Evolutionary conservation across 2,888 invertebrate species (phyloP), one percentile per base, ranked within the genome.

Genomic region (Lochmaea capreae): DNA sequence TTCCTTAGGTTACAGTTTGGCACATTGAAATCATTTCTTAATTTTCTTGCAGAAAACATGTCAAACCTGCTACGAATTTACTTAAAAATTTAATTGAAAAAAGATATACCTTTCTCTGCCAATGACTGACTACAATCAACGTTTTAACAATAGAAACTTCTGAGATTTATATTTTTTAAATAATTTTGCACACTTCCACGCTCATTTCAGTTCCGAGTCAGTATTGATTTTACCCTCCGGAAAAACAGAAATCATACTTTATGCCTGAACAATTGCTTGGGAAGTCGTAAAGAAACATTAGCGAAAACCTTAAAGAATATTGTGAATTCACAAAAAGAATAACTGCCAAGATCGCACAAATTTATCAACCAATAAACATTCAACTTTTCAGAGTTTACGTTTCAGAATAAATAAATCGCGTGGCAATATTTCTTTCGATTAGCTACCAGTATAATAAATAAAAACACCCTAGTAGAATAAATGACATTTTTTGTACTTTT

Each of bases 311-410:
- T 54, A 14, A 59, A 59, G 26, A 59, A 22, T 59, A 59, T 33
- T 59, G 5, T 11, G 59, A 59, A 59, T 33, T n/a, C 26, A 59
- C 33, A 59, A 59, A 59, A 59, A 59, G 26, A 59, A 59, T 59
- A 33, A 59, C 18, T 54, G 59, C 26, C 11, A 33, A 33, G 59
- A 10, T 33, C 33, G 14, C 59, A 33, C 8, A 4, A 59, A 33
- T 59, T 59, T 59, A 59, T n/a, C 5, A 14, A 11, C 59, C 59
- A 26, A 59, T 59, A 59, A 59, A 59, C 59, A 59, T 59, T 26
- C 12, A 59, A 59, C n/a, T 33, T 33, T 59, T 26, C 33, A 59
- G 4, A 33, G 33, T n/a, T 54, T 8, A 59, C 33, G 22, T 26
- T 33, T 26, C 33, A n/a, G 33, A 59, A 59, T 59, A 59, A 59